Evolutionary conservation across 2,797 vertebrate species (phyloP).

Genomic region (Limnodromus scolopaceus): DNA sequence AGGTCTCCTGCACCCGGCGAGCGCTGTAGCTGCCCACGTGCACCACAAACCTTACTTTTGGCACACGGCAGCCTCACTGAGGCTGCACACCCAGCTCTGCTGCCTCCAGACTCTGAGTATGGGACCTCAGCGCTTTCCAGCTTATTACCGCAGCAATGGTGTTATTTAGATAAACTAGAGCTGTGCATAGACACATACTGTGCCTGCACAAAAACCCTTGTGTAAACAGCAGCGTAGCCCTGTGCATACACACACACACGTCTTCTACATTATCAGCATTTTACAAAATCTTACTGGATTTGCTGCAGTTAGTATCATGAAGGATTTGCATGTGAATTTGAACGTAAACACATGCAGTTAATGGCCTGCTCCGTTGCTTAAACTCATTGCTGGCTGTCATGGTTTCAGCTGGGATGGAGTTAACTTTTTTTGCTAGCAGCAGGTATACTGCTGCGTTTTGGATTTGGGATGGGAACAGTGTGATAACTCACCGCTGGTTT

Average conservation of each 20-base stretch:
- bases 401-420: not conserved
- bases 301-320: not conserved
- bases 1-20: not conserved
- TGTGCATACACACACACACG: accelerated
- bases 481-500: not conserved
- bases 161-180: not conserved
- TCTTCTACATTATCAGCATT: accelerated
- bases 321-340: not conserved
- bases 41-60: not conserved
- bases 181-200: not conserved
- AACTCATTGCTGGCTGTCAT: not conserved
- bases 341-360: not conserved
- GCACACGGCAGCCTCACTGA: accelerated
- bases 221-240: not conserved
- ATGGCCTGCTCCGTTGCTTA: not conserved
- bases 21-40: accelerated
- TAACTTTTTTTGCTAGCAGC: not conserved
- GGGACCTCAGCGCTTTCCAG: not conserved
- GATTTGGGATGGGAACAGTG: not conserved
- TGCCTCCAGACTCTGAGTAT: not conserved
- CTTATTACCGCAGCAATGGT: not conserved
- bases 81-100: not conserved
- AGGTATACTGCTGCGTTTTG: not conserved
- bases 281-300: not conserved
- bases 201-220: not conserved